These are phyloP conservation scores for Eulithis testata DNA, from an alignment of 2,888 invertebrate genomes.

Conservation along the genomic window DNA sequence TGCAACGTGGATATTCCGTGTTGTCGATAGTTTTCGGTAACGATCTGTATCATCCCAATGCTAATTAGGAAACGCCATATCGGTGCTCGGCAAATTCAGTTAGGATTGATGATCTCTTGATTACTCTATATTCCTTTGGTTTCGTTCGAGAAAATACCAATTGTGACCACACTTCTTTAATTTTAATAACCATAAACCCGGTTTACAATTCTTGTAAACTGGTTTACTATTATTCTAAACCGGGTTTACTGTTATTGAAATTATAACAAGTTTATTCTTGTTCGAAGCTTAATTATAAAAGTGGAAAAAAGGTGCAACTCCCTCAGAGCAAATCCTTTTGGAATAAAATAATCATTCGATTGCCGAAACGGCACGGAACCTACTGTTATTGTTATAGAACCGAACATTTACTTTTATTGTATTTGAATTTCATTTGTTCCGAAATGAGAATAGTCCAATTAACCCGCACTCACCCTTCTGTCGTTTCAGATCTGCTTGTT, in stretches of 20 bases:
- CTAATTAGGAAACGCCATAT: conserved; percentile 37
- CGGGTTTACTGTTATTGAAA: too few relatives aligned
- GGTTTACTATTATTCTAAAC: too few relatives aligned
- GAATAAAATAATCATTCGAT: conserved; percentile 41
- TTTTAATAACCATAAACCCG: too few relatives aligned
- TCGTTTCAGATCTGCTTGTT: conserved; percentile 36
- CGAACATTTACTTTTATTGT: conserved; percentile 42
- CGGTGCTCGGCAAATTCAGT: conserved; percentile 17
- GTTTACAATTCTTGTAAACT: too few relatives aligned
- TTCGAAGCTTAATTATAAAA: too few relatives aligned
- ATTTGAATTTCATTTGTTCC: conserved; percentile 45
- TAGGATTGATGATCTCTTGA: conserved; percentile 3
- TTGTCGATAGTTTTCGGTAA: conserved; percentile 3
- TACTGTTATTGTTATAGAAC: conserved; percentile 35
- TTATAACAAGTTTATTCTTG: too few relatives aligned
- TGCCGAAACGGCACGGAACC: conserved; percentile 22
- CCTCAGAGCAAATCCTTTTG: conserved; percentile 22
- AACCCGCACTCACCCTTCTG: conserved; percentile 48
- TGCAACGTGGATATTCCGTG: neutral
- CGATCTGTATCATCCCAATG: conserved; percentile 26
- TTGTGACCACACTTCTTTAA: too few relatives aligned
- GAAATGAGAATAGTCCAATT: conserved; percentile 49
- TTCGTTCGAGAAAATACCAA: too few relatives aligned
- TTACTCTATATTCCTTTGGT: too few relatives aligned
- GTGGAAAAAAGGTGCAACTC: neutral